Evolutionary conservation across 2,888 invertebrate genomes (phyloP).

Genomic region (Amphimallon solstitiale): DNA sequence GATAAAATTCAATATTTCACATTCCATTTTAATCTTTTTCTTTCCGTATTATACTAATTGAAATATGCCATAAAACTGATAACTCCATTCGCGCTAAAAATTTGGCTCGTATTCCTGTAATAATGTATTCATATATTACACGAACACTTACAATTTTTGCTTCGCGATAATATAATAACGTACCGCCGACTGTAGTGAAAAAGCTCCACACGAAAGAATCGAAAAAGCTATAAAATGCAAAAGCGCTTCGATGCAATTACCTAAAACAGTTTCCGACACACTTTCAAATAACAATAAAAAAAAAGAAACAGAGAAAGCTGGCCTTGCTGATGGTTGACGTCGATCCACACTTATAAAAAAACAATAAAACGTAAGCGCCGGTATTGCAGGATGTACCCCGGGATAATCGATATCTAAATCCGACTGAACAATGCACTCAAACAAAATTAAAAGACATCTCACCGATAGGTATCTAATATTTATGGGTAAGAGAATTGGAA

Average conservation of each 20-base stretch:
- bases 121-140: neutral
- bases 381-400: neutral
- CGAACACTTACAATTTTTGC: slow-evolving; percentile 8
- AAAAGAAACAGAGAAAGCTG: neutral
- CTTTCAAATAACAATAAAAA: slow-evolving; percentile 36
- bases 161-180: neutral
- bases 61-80: neutral
- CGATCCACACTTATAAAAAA: neutral
- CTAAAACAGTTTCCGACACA: slow-evolving; percentile 38
- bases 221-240: slow-evolving; percentile 15
- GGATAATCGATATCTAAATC: slow-evolving; percentile 24
- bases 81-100: neutral
- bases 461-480: slow-evolving; percentile 16
- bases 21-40: neutral
- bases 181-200: neutral
- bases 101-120: neutral
- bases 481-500: slow-evolving; percentile 3
- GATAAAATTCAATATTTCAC: no score
- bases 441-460: slow-evolving; percentile 31
- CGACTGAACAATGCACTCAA: slow-evolving; percentile 34
- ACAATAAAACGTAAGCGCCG: neutral
- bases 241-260: slow-evolving; percentile 38
- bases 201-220: neutral
- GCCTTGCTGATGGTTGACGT: neutral
- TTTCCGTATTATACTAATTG: neutral